Percentiles rank a stretch among this genome's conserved stretches.
phyloP scores from a whole-genome alignment of 2,888 invertebrate genomes.

The Pyralis farinalis region DNA sequence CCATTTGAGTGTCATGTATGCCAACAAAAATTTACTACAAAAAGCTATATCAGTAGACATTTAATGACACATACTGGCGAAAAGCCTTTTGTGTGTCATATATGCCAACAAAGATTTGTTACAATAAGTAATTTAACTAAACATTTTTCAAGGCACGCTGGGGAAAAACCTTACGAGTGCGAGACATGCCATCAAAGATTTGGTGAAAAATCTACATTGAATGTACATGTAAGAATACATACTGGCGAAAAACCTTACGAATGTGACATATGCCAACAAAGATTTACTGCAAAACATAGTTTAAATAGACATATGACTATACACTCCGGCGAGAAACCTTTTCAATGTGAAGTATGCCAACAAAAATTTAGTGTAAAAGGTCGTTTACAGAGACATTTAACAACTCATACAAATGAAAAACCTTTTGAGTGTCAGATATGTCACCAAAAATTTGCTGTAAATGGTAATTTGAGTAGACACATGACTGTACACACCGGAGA shows the following conservation, averaged over 20 bases:
- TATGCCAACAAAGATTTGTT: neutral
- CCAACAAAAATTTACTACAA: neutral
- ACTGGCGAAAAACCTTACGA: conserved; percentile 5
- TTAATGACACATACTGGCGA: conserved; percentile 5
- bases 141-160: conserved; percentile 4
- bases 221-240: conserved; percentile 2
- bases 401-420: neutral
- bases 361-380: neutral
- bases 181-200: neutral
- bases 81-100: conserved; percentile 4
- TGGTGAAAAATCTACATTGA: conserved; percentile 3
- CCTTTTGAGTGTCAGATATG: neutral
- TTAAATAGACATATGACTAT: conserved; percentile 1
- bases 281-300: conserved; percentile 3
- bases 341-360: neutral
- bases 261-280: conserved; percentile 1
- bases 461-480: neutral
- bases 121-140: neutral
- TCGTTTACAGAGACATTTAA: neutral
- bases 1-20: conserved; percentile 3
- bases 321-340: neutral
- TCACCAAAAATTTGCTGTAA: neutral
- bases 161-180: conserved; percentile 3
- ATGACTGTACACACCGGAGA: neutral
- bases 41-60: conserved; percentile 2